These are phyloP conservation scores for Pteria penguin DNA, from an alignment of 2,888 invertebrate genomes.

Conservation along the genomic window DNA sequence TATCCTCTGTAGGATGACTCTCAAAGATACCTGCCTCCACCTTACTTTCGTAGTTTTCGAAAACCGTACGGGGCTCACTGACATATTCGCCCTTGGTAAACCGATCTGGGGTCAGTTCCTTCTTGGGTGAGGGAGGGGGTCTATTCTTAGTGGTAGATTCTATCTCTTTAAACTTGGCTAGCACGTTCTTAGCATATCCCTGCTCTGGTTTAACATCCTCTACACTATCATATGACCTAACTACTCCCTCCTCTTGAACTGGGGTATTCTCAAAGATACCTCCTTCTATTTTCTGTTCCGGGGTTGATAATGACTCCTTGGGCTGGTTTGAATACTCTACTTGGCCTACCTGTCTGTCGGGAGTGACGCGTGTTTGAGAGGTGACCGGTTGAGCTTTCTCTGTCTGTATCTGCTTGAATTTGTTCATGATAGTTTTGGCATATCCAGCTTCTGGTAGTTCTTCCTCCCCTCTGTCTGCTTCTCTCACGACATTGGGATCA, in stretches of 20 bases:
- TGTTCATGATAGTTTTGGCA: slow-evolving; percentile 57
- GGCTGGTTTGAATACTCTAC: slow-evolving; percentile 67
- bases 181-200: slow-evolving; percentile 90
- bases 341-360: slow-evolving; percentile 55
- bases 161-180: slow-evolving; percentile 93
- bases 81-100: slow-evolving; percentile 70
- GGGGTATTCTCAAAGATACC: slow-evolving; percentile 73
- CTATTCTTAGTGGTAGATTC: slow-evolving; percentile 77
- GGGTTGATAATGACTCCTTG: slow-evolving; percentile 49
- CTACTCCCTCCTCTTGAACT: slow-evolving; percentile 58
- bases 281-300: slow-evolving; percentile 63
- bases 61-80: slow-evolving; percentile 66
- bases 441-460: slow-evolving; percentile 61
- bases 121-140: slow-evolving; percentile 42
- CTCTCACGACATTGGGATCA: slow-evolving; percentile 59
- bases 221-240: slow-evolving; percentile 54
- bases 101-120: slow-evolving; percentile 70
- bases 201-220: slow-evolving; percentile 76
- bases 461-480: slow-evolving; percentile 50
- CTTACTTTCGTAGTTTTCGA: slow-evolving; percentile 64
- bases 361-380: slow-evolving; percentile 51
- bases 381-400: slow-evolving; percentile 44
- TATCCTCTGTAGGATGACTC: slow-evolving; percentile 61
- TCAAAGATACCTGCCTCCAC: slow-evolving; percentile 71
- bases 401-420: slow-evolving; percentile 54